phyloP scores from a whole-genome alignment of 2,797 vertebrate species.

The Gadopsis bispinosus region DNA sequence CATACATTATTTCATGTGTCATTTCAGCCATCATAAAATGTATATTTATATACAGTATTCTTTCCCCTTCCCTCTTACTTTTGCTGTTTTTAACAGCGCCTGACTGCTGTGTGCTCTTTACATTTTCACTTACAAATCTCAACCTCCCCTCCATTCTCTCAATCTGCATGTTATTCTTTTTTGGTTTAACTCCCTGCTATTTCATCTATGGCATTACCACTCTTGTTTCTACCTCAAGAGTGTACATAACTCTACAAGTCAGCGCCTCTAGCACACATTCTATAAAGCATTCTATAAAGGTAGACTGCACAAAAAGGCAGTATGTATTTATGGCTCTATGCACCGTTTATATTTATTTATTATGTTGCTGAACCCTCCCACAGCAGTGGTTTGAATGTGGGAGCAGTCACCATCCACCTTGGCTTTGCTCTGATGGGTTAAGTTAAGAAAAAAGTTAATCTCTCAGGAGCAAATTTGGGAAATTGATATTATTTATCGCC shows the following conservation, averaged over 20 bases:
- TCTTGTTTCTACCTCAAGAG: not conserved
- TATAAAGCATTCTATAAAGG: constrained; percentile 22
- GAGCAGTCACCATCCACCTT: constrained; percentile 24
- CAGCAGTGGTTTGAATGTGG: constrained; percentile 28
- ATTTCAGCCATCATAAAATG: constrained; percentile 11
- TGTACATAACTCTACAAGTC: constrained; percentile 8
- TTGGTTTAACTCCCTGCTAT: not conserved
- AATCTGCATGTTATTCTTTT: not conserved
- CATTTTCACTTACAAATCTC: constrained; percentile 7
- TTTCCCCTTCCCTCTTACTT: not conserved
- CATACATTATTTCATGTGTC: constrained; percentile 8
- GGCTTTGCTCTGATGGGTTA: constrained; percentile 29
- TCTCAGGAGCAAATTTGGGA: constrained; percentile 3
- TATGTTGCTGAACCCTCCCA: constrained; percentile 45
- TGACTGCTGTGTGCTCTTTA: not conserved
- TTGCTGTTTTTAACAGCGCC: not conserved
- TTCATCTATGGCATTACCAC: not conserved
- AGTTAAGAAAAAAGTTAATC: constrained; percentile 14
- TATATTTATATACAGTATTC: not conserved
- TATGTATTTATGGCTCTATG: constrained; percentile 46
- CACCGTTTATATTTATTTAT: constrained; percentile 27
- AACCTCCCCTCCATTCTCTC: not conserved
- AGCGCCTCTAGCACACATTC: constrained; percentile 12
- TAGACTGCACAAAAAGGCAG: constrained; percentile 27
- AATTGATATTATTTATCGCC: constrained; percentile 19